A percentile compares a stretch with the other conserved stretches of the same genome.
Evolutionary conservation across 2,113 vertebrate genomes (phyloP).

Genomic region (Oryctolagus cuniculus): DNA sequence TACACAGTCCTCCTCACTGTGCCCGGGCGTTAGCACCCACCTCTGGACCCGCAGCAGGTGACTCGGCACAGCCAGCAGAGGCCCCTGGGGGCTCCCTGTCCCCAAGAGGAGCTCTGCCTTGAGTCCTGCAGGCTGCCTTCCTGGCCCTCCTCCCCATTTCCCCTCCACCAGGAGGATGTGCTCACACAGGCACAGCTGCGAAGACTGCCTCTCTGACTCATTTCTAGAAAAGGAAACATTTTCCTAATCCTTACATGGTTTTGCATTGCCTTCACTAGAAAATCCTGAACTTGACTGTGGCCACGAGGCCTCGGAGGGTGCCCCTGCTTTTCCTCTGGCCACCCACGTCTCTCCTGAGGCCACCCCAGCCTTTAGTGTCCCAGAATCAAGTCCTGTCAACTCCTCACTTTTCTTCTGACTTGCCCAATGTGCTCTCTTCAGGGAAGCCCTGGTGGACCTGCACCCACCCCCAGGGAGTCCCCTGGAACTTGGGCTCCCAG

Average conservation of each 20-base stretch:
- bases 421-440: neutral
- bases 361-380: neutral
- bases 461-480: neutral
- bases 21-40: accelerated
- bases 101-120: neutral
- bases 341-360: neutral
- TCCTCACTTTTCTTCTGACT: neutral
- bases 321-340: neutral
- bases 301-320: neutral
- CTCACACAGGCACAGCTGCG: neutral
- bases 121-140: neutral
- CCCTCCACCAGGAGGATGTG: neutral
- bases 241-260: neutral
- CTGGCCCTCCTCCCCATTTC: slow-evolving; percentile 26
- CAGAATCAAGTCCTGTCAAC: neutral
- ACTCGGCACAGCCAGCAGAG: neutral
- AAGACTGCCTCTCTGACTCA: neutral
- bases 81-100: neutral
- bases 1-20: accelerated
- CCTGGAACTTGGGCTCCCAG: neutral
- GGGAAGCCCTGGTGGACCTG: neutral
- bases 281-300: neutral
- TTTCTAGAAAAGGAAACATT: neutral
- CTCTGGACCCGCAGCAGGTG: neutral
- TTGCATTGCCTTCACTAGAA: neutral